Base-by-base conservation (phyloP, 2,113 vertebrate genomes). In the Calidris pygmaea region DNA sequence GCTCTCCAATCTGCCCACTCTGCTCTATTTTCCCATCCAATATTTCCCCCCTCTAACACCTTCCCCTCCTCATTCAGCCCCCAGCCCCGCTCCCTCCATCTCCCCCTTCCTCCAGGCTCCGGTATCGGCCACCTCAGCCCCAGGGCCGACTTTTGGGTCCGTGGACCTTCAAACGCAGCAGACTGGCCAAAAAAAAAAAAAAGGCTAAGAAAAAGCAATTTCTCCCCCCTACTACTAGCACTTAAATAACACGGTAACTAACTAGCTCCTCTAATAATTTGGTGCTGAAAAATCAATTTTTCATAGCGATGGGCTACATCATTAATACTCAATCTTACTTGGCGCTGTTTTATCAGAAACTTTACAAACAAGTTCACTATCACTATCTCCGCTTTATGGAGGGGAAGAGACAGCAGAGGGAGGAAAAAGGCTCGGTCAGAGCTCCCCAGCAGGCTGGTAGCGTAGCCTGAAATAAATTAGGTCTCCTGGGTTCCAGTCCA, bases 1-100 rank as follows among this genome's bases (percentile, higher is more conserved):
- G 70, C 92, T 95, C 91, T 96, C 95, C 95, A 96, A 96, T 96
- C 96, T 96, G 90, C 94, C 94, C 96, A 89, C 96, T 95, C 95
- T 91, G 96, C 95, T 95, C 95, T 95, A 96, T 95, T 96, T 97
- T 96, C 92, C 96, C 90, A 93, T 96, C 93, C 94, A 95, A 92
- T 50, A 87, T 90, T 84, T 17, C 50, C 52, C 92, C 93, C 96
- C 80, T 83, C 81, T 76, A 87, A 87, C 95, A 93, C 96, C 85
- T 97, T 96, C 91, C 94, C 91, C 91, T 93, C 85, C 95, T 70
- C 53, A 26, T 56, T 17, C 94, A 95, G 70, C 87, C 94, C 86
- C 74, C 86, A 34, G 20, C 48, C 76, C 52, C 80, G 67, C 78
- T 93, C 92, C 43, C 58, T 91, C 39, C 37, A 18, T 72, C 81